Base-by-base conservation (phyloP, 2,113 vertebrate genomes). In the Mungos mungo region DNA sequence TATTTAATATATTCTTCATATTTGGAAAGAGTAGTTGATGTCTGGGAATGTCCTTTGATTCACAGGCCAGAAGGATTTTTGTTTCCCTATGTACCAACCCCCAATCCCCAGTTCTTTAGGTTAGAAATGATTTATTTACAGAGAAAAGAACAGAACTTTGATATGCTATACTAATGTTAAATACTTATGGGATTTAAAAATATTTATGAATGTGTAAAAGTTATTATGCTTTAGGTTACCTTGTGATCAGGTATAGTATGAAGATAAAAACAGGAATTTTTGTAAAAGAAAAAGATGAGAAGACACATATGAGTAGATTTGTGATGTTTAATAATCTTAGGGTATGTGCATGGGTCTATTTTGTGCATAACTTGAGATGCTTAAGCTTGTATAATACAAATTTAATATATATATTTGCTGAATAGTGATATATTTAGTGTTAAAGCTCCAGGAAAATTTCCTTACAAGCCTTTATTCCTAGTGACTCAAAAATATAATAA, bases 1-100 rank as follows among this genome's bases (percentile, higher is more conserved):
- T 98, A 98, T 98, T 98, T 97, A 98, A 98, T 99, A 98, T 98
- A 98, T 97, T 98, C 98, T 98, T 98, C 98, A 98, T 98, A 98
- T 98, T 98, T 98, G 98, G 97, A 98, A 98, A 98, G 98, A 97
- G 94, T 97, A 98, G 96, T 97, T 97, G 97, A 97, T 97, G 98
- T 98, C 98, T 98, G 96, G 98, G 98, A 98, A 98, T 98, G 98
- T 98, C 98, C 97, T 98, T 98, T 98, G 96, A 97, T 98, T 98
- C 98, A 90, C 95, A 74, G 89, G 98, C 98, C 98, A 98, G 96
- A 97, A 97, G 35, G 86, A 97, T 97, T 98, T 96, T 96, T 96
- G 97, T 92, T 95, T 96, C 94, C 98, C 95, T 95, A 27, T 86
- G 97, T 69, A 85, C n/a, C 65, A 80, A 45, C 63, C 50, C 60